Conservation (phyloP, 2,888 invertebrate genomes). For the Hemistola chrysoprasaria region DNA sequence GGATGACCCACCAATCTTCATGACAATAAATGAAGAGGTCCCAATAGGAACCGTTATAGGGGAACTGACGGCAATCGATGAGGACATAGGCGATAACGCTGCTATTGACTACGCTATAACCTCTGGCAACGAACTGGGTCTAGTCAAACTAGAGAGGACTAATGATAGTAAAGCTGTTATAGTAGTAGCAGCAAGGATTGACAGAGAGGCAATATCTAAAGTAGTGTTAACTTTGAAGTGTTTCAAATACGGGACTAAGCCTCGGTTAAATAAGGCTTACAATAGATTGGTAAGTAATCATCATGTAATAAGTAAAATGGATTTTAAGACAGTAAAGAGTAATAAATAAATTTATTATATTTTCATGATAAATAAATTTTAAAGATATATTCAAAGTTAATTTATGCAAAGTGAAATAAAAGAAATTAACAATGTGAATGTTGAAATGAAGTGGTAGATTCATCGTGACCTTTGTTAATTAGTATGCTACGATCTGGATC, state of each 20-base stretch:
- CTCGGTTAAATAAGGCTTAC: slow-evolving; percentile 77
- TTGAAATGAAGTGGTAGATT: too few species aligned
- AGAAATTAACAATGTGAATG: too few species aligned
- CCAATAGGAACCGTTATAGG: slow-evolving; percentile 86
- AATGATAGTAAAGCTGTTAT: slow-evolving; percentile 85
- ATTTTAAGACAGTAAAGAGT: too few species aligned
- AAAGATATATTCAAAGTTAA: too few species aligned
- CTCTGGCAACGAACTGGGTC: slow-evolving; percentile 87
- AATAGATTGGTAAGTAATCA: slow-evolving; percentile 83
- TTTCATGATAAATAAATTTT: too few species aligned
- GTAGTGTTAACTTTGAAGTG: slow-evolving; percentile 87
- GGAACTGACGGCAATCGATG: slow-evolving; percentile 86
- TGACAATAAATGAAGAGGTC: slow-evolving; percentile 86
- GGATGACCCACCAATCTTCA: slow-evolving; percentile 85
- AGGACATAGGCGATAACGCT: slow-evolving; percentile 89
- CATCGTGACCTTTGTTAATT: too few species aligned
- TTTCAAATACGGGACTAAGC: slow-evolving; percentile 79
- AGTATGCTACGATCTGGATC: too few species aligned
- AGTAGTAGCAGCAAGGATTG: slow-evolving; percentile 83
- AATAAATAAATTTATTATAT: too few species aligned
- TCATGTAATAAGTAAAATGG: too few species aligned
- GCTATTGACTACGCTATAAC: slow-evolving; percentile 88
- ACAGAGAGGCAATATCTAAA: slow-evolving; percentile 83
- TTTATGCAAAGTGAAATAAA: too few species aligned
- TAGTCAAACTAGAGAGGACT: slow-evolving; percentile 84